A percentile compares a stretch with the other conserved stretches of the same genome.
phyloP scores from a whole-genome alignment of 1,140 invertebrate genomes.

The Pseudomyrmex concolor region DNA sequence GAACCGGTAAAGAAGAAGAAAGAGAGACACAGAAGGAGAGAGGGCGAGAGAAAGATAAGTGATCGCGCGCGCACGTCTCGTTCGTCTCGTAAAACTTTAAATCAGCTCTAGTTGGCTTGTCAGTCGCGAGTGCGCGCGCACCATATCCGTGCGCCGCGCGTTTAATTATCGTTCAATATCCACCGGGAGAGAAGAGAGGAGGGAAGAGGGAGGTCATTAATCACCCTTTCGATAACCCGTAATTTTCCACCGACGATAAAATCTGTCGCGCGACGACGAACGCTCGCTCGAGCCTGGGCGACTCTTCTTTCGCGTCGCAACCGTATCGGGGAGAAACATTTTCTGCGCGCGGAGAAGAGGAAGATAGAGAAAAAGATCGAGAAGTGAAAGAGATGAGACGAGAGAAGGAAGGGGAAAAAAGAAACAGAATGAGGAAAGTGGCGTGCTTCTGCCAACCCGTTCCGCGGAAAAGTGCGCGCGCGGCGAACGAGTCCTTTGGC shows the following conservation, averaged over 20 bases:
- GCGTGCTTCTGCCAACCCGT: conserved; percentile 49
- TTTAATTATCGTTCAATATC: conserved; percentile 81
- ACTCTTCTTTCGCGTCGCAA: conserved; percentile 34
- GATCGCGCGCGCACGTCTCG: conserved; percentile 34
- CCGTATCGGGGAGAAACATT: conserved; percentile 18
- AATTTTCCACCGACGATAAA: conserved; percentile 74
- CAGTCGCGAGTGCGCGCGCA: conserved; percentile 68
- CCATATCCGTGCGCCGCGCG: conserved; percentile 70
- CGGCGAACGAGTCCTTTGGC: conserved; percentile 49
- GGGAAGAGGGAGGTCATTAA: conserved; percentile 61
- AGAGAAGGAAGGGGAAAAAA: neutral
- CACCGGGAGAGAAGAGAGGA: conserved; percentile 3
- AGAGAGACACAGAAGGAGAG: neutral
- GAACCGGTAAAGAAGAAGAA: neutral
- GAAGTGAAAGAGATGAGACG: neutral
- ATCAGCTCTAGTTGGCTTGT: conserved; percentile 71
- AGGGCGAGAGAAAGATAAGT: neutral
- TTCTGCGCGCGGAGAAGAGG: neutral
- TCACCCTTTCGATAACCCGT: conserved; percentile 72
- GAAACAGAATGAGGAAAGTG: conserved; percentile 47
- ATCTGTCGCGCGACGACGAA: conserved; percentile 68
- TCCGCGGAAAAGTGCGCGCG: conserved; percentile 43
- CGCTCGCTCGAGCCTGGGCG: conserved; percentile 23
- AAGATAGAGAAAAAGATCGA: conserved; percentile 5
- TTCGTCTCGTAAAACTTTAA: conserved; percentile 62